Base-by-base conservation (phyloP, 1,140 invertebrate species). In the Cotesia vestalis region DNA sequence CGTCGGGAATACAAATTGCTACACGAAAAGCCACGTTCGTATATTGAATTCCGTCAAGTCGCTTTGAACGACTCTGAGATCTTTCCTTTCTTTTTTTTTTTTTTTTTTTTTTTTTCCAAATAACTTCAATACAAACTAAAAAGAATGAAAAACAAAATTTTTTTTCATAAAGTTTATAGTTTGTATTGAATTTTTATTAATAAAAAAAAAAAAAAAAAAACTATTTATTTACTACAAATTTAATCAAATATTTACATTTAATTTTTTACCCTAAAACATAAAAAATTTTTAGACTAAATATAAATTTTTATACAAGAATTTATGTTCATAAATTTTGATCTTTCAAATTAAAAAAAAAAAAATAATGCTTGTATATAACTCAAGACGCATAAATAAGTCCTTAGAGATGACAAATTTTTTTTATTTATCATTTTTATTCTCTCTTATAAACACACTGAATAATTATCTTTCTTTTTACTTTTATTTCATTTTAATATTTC, bases 1-100 rank as follows among this genome's bases (percentile, higher is more conserved):
- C 69, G 36, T 57, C 60, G 57, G 53, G 73, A 75, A 75, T 75
- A 75, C 69, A 75, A 75, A 75, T 75, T 75, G 59, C 55, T 66
- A 66, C 62, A 66, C 62, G 69, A 46, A 71, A 74, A 73, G 27
- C 60, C 36, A 46, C 55, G 59, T 64, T 71, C 73, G 62, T 72
- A 9, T 46, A 71, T 71, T 40, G 69, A 69, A 75, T 75, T 73
- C 72, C 66, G 14, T 57, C 62, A 66, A 53, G 55, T 61, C 40
- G 11, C 14, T 66, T 64, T 35, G 35, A 64, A 66, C 69, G 17
- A 34, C 52, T 34, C 60, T n/a, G 36, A 69, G n/a, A 69, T 27
- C 36, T 68, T 34, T 59, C 52, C 34, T 38, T 46, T 40, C n/a
- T 3, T 5, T 34, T 14, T 38, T 68, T 68, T 52, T 36, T 38